Evolutionary conservation across 2,113 vertebrate species (phyloP), one percentile per base, ranked within the genome.

Genomic region (Myrmecobius fasciatus): DNA sequence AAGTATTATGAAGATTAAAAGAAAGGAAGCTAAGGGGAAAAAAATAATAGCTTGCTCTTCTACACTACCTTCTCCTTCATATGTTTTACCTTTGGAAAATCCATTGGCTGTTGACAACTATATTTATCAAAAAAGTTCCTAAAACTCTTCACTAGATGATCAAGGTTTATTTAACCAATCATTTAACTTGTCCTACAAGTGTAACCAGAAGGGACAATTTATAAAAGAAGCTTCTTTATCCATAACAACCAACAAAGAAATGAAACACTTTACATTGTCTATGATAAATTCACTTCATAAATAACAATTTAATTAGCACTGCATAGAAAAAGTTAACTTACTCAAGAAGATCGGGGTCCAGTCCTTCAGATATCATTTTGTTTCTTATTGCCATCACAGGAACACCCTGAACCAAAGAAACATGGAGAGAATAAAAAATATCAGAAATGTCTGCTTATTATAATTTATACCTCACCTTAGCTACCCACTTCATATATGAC

Each of bases 301-400:
- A 28, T 22, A 93, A 31, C 53, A 52, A 52, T 91, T n/a, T 83
- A 43, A 22, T 43, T 43, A n/a, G 53, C 3, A 92, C 60, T 91
- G 36, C 75, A 92, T 92, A 31, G 95, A 67, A 91, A 91, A 11
- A 95, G 53, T 96, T 97, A 99, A 99, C 99, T 99, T 98, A 99
- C 99, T 99, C 99, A 0, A 99, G 99, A 98, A 99, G 98, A 97
- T 98, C 99, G 14, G 99, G 99, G 97, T 99, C 99, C 95, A 99
- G 98, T 89, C 99, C 99, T 97, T 99, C 99, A 91, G 99, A 97
- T 94, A 99, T 97, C 99, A 99, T 99, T 98, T 99, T 99, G 98
- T 99, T 99, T 98, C 99, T 99, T 98, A 99, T 99, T 75, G 99
- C 99, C 99, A 99, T 99, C n/a, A 99, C 98, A 83, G 99, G 99